Base-by-base conservation (phyloP, 2,888 invertebrate species). In the Cantharis nigra region DNA sequence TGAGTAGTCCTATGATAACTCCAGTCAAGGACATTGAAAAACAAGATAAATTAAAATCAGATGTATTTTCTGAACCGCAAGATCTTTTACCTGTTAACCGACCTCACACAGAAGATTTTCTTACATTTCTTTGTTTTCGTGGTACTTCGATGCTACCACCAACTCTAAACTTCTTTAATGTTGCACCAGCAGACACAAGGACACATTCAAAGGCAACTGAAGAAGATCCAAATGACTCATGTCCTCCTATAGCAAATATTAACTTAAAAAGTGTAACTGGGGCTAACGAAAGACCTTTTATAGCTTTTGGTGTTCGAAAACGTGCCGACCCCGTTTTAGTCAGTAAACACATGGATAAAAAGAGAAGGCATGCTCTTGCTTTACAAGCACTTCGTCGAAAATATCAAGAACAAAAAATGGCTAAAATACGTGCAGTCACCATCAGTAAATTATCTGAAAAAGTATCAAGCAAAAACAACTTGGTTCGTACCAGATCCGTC, bases 101-200 rank as follows among this genome's bases (percentile, higher is more conserved):
- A 83, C 95, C 96, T 23, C 94, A 94, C 85, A 95, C 96, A 2
- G 95, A 96, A 89, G 96, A 96, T 87, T 96, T 96, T 85, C 87
- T 96, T 67, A 96, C 95, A 71, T 96, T 95, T 88, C 89, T 96
- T 14, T 96, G 96, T 87, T 94, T 95, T 84, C 91, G 96, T 87
- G 94, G 96, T 62, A 94, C 95, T 20, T 90, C 93, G 9, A 91
- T 93, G 70, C 87, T 95, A 78, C 95, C 95, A 23, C 91, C 94
- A 1, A 93, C 91, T 82, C 88, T 95, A 81, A 94, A 94, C 86
- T 94, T 93, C 85, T 92, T 95, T 86, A 91, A 92, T 84, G 85
- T 88, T 70, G 88, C 90, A 9, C 87, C 89, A 28, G 87, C 87
- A 65, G 79, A 78, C 33, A 77, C 87, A 76, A 84, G 84, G 77